Evolutionary conservation across 2,888 invertebrate genomes (phyloP), one percentile per base, ranked within the genome.

Genomic region (Bombylius major): DNA sequence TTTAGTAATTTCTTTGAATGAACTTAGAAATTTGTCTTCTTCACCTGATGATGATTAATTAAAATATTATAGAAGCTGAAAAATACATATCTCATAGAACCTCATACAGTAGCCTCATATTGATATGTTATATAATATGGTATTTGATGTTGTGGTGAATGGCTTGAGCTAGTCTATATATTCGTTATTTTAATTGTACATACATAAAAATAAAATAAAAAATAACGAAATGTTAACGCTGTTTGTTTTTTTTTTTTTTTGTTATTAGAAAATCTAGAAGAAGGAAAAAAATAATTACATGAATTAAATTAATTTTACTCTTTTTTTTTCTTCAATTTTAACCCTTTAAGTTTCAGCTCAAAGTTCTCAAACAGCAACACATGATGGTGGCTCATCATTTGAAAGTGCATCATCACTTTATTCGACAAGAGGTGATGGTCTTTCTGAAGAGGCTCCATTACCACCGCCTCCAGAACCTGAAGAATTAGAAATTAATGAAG

Each of bases 361-460:
- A 59, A 73, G 70, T 54, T 73, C 74, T 1, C 74, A 73, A 72
- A 78, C 78, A 62, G 80, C 79, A 60, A 81, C 79, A 5, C 82
- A 82, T 66, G 88, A 87, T 59, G 89, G 89, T 34, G 89, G 89
- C 33, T 89, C 88, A 61, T 89, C 89, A n/a, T 89, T 90, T 71
- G 90, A 90, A 73, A 89, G 89, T 70, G 87, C 87, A 60, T 88
- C 88, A 56, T 88, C 88, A 47, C 77, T 88, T 58, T 88, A 88
- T 71, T 88, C 88, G 62, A 85, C 88, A 45, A 80, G 86, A 60
- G 85, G 84, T 60, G 87, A 88, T 68, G 81, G 82, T 60, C 60
- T 69, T 5, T 76, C 77, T 47, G 84, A 84, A 67, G 84, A 84
- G 65, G 77, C 81, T 70, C 75, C 83, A 33, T 60, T 62, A 23